phyloP scores from a whole-genome alignment of 2,113 vertebrate species.

The Heliornis fulica region DNA sequence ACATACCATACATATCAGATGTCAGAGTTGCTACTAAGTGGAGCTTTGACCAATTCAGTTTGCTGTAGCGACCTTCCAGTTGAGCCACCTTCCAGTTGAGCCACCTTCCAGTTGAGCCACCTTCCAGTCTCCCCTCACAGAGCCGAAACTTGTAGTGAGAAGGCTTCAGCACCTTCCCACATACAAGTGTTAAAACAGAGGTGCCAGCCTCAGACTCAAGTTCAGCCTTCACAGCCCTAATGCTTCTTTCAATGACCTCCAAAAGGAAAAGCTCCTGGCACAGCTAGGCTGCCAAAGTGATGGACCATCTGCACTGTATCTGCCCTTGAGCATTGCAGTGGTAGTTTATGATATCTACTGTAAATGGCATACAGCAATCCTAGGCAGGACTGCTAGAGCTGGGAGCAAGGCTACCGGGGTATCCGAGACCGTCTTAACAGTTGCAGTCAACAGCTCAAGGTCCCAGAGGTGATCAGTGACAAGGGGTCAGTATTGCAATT shows the following conservation, averaged over 20 bases:
- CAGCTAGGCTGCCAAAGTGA: background rate
- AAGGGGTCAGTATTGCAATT: no score
- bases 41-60: background rate
- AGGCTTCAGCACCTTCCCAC: background rate
- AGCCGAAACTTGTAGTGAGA: background rate
- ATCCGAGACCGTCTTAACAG: background rate
- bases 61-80: no score
- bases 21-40: background rate
- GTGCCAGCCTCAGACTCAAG: background rate
- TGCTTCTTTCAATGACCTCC: background rate
- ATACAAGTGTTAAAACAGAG: fast-evolving
- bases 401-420: background rate
- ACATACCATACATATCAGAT: fast-evolving
- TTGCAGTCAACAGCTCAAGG: no score
- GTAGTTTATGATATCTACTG: background rate
- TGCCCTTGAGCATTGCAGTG: fast-evolving
- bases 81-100: background rate
- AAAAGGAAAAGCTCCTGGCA: background rate
- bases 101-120: background rate
- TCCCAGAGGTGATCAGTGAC: no score
- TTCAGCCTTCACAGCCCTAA: background rate
- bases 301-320: background rate
- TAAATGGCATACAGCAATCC: background rate
- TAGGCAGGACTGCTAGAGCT: background rate
- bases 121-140: background rate